These are phyloP conservation scores for Bombus polaris DNA, from an alignment of 1,140 invertebrate genomes.

Conservation along the genomic window DNA sequence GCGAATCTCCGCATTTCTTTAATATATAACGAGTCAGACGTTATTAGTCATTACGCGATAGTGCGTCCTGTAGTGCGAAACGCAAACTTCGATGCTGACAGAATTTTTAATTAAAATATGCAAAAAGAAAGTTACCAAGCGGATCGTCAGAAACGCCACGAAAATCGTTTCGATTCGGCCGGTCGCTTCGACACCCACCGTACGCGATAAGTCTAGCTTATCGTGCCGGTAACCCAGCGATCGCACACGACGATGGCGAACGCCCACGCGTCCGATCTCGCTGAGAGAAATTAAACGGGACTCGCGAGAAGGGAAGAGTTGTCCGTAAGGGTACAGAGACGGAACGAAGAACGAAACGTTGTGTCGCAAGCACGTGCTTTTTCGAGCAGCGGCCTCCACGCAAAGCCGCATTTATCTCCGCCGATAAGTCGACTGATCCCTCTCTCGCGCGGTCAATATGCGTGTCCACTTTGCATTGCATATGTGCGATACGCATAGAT, in stretches of 20 bases:
- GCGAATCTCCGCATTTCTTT: neutral
- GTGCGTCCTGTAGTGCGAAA: no score
- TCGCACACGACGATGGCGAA: slow-evolving; percentile 35
- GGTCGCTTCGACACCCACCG: slow-evolving; percentile 14
- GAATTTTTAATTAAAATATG: no score
- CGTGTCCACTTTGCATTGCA: slow-evolving; percentile 69
- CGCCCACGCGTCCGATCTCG: slow-evolving; percentile 10
- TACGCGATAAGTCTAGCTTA: slow-evolving; percentile 25
- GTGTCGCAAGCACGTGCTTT: slow-evolving; percentile 35
- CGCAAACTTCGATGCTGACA: no score
- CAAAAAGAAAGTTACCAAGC: no score
- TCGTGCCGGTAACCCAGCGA: neutral
- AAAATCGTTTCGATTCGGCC: neutral
- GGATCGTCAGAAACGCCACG: neutral
- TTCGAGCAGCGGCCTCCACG: slow-evolving; percentile 16
- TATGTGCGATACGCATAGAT: slow-evolving; percentile 70
- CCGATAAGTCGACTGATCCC: slow-evolving; percentile 54
- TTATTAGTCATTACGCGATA: no score
- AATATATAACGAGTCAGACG: no score
- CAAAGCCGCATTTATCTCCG: slow-evolving; percentile 50
- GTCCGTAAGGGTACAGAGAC: neutral
- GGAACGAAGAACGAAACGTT: no score
- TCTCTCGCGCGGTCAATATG: slow-evolving; percentile 62
- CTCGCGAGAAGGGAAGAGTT: neutral
- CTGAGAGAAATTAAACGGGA: slow-evolving; percentile 30